These are phyloP conservation scores for Zaprionus capensis DNA, from an alignment of 1,140 invertebrate species.

Conservation along the genomic window DNA sequence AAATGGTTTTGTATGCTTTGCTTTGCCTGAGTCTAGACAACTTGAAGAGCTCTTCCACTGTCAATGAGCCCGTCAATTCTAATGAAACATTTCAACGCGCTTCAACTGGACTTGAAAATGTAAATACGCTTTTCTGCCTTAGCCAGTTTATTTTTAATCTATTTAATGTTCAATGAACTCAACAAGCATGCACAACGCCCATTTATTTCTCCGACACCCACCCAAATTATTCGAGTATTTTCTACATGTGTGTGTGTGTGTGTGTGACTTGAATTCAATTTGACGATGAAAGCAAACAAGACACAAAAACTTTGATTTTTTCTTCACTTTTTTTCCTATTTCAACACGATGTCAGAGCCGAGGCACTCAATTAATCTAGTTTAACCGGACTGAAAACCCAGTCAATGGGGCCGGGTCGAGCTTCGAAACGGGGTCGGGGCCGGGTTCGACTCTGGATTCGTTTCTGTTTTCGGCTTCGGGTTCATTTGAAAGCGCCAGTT, in stretches of 20 bases:
- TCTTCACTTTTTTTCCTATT: constrained; percentile 24
- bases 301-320: constrained; percentile 49
- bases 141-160: constrained; percentile 70
- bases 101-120: constrained; percentile 36
- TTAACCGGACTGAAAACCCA: constrained; percentile 73
- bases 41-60: constrained; percentile 13
- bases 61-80: constrained; percentile 28
- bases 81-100: constrained; percentile 41
- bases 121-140: constrained; percentile 33
- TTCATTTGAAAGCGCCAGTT: constrained; percentile 25
- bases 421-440: constrained; percentile 17
- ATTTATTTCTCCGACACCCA: constrained; percentile 51
- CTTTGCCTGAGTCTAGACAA: constrained; percentile 33
- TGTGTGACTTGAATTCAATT: constrained; percentile 74
- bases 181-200: constrained; percentile 53
- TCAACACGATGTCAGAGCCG: constrained; percentile 30
- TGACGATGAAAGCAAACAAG: constrained; percentile 29
- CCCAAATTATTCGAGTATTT: constrained; percentile 49
- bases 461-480: neutral
- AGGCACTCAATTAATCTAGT: constrained; percentile 80
- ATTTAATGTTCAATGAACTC: constrained; percentile 76
- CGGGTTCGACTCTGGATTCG: neutral
- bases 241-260: constrained; percentile 57
- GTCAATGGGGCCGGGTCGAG: constrained; percentile 43
- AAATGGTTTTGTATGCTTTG: neutral